Conservation (phyloP, 2,113 vertebrate genomes). For the Halichoerus grypus region DNA sequence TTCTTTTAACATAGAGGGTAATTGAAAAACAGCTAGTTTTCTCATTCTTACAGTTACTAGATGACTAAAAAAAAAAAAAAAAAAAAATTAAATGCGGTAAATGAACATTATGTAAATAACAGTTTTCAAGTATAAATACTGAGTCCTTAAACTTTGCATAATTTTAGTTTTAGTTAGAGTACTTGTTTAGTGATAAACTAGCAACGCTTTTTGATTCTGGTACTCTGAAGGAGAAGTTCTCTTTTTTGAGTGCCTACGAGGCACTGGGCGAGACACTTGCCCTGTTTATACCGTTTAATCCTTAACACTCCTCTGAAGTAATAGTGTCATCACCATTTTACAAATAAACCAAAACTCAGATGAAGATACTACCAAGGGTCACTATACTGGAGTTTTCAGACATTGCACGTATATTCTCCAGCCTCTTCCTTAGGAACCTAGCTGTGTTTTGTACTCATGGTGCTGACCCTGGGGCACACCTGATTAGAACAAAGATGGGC, state of each 20-base stretch:
- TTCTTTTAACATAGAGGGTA: background rate
- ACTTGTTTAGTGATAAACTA: background rate
- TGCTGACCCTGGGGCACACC: background rate
- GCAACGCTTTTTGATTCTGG: background rate
- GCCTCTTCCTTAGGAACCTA: background rate
- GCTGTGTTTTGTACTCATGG: background rate
- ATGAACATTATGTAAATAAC: background rate
- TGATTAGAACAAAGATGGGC: background rate
- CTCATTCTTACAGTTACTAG: conserved; percentile 34
- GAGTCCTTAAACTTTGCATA: background rate
- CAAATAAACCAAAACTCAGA: background rate
- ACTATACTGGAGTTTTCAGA: background rate
- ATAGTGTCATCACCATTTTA: background rate
- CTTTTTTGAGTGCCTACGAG: background rate
- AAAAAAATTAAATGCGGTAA: background rate
- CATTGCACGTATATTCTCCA: background rate
- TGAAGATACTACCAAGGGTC: background rate
- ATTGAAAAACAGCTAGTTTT: background rate
- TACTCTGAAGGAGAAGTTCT: background rate
- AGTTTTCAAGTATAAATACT: background rate
- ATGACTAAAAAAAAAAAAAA: conserved; percentile 6
- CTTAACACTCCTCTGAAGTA: background rate
- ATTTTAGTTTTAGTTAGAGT: background rate
- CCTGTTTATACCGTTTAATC: background rate
- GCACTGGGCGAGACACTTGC: background rate